Conservation (phyloP, 2,888 invertebrate species). For the Vanessa cardui region DNA sequence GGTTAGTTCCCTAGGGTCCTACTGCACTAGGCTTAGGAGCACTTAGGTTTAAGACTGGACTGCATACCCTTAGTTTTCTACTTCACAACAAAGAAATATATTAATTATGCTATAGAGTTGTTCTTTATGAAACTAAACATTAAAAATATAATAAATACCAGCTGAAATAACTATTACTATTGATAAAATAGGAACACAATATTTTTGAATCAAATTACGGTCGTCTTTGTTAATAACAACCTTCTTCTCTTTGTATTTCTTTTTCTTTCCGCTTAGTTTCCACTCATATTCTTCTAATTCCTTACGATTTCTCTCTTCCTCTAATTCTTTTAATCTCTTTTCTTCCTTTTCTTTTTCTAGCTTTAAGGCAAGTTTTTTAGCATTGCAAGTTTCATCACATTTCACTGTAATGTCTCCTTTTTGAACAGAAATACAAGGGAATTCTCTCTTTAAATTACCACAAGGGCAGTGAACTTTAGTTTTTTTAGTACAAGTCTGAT, state of each 20-base stretch:
- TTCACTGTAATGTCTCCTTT: conserved; percentile 72
- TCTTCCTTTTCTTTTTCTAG: conserved; percentile 81
- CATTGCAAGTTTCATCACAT: conserved; percentile 86
- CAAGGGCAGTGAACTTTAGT: conserved; percentile 91
- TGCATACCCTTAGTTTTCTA: too few species aligned
- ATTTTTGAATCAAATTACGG: conserved; percentile 65
- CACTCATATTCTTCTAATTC: conserved; percentile 90
- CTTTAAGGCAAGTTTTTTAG: conserved; percentile 80
- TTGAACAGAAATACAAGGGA: conserved; percentile 84
- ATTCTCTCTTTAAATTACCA: conserved; percentile 88
- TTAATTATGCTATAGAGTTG: background rate
- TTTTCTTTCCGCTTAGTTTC: conserved; percentile 87
- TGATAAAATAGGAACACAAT: conserved; percentile 70
- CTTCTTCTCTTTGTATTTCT: conserved; percentile 77
- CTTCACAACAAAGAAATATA: too few species aligned
- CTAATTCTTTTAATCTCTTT: conserved; percentile 80
- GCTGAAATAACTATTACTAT: conserved; percentile 54
- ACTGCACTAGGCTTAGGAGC: too few species aligned
- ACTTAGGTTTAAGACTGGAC: too few species aligned
- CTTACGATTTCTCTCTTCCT: conserved; percentile 86
- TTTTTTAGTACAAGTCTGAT: conserved; percentile 89
- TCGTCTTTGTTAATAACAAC: conserved; percentile 71
- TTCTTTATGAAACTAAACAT: conserved; percentile 28
- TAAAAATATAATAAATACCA: conserved; percentile 49
- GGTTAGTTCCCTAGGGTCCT: too few species aligned